Evolutionary conservation across 2,888 invertebrate genomes (phyloP), one percentile per base, ranked within the genome.

Genomic region (Tridacna gigas): DNA sequence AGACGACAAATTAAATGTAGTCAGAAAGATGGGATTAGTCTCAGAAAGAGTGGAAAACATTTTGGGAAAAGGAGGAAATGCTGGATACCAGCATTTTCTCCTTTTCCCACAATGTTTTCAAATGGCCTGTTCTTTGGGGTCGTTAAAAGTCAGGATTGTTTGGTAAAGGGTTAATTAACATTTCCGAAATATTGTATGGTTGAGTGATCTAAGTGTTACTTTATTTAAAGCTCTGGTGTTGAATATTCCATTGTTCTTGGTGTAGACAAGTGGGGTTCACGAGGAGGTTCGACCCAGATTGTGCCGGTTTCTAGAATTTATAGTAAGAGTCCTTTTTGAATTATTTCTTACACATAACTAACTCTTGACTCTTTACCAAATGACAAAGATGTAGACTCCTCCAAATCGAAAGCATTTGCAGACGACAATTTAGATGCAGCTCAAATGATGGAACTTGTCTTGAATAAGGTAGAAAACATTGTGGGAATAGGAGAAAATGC

Each of bases 291-390:
- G 9, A 9, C 18, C 9, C 56, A 56, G 56, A 56, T n/a, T 56
- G 56, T n/a, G 56, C n/a, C 18, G 9, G n/a, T n/a, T 20, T n/a
- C 20, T n/a, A 56, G 56, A 20, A 18, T 56, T 37, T 37, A 37
- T 37, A 37, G 37, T 37, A 37, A 37, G 37, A 37, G 56, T 18
- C 9, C 56, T 56, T 56, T 18, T 56, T 18, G n/a, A 20, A 18
- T n/a, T 4, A 20, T 3, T n/a, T 56, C 4, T 56, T 9, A 61
- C 63, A 26, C 45, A 22, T 63, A 25, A 48, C 61, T 48, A 25
- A 45, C 45, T 26, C 45, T 71, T 37, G 7, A 37, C 65, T 18
- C 65, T 65, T 65, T 65, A 4, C 65, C 65, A 65, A 65, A 65
- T 4, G 18, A 69, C 47, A 26, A 69, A 28, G 20, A 45, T 45